Percentiles rank a stretch among this genome's conserved stretches.
phyloP scores from a whole-genome alignment of 2,113 vertebrate genomes.

The Pongo pygmaeus region DNA sequence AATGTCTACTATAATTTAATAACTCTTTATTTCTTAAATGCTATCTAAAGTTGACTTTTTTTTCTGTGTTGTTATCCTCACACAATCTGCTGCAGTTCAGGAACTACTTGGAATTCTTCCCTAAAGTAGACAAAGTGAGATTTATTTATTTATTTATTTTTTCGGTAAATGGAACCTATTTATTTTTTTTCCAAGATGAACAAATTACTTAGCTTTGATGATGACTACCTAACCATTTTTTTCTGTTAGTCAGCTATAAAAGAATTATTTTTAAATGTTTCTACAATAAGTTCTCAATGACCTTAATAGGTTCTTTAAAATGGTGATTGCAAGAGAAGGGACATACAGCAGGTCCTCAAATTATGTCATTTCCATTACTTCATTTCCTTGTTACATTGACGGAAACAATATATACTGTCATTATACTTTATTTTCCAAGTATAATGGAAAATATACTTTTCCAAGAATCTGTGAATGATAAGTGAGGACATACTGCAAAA shows the following conservation, averaged over 20 bases:
- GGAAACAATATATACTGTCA: neutral
- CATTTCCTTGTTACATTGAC: neutral
- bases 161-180: neutral
- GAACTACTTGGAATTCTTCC: neutral
- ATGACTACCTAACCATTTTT: neutral
- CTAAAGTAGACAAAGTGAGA: neutral
- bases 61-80: neutral
- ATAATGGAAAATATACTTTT: too few species aligned
- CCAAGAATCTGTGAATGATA: neutral
- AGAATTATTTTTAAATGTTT: neutral
- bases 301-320: neutral
- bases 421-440: neutral
- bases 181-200: neutral
- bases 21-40: neutral
- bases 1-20: neutral
- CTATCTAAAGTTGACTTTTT: neutral
- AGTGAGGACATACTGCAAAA: neutral
- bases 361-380: neutral
- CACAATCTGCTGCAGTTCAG: neutral
- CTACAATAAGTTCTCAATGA: neutral
- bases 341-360: neutral
- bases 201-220: neutral
- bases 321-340: neutral
- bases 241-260: neutral
- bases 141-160: neutral